Evolutionary conservation across 1,140 invertebrate species (phyloP).

Genomic region (Rhopalosiphum maidis): DNA sequence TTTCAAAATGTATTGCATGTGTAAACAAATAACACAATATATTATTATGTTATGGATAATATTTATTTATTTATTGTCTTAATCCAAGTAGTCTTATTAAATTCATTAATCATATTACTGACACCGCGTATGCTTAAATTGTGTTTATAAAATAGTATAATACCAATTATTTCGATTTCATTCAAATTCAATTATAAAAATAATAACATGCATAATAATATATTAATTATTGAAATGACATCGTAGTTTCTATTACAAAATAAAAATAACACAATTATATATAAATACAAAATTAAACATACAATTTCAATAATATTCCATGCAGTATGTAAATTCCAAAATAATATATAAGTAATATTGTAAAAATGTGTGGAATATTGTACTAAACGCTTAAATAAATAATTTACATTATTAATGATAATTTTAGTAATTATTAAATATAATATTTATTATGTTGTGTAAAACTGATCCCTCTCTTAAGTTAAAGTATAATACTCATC

Average conservation of each 20-base stretch:
- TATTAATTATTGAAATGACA: not conserved
- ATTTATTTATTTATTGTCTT: not conserved
- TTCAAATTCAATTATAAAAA: not conserved
- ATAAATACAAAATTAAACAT: not conserved
- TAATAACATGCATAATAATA: not conserved
- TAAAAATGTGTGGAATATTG: too few relatives aligned
- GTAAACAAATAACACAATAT: not conserved
- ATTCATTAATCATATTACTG: too few relatives aligned
- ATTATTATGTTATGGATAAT: not conserved
- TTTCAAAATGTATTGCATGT: not conserved
- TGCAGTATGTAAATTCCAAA: fast-evolving
- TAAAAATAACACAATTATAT: too few relatives aligned
- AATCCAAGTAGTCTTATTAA: not conserved
- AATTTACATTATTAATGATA: too few relatives aligned
- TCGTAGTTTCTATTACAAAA: not conserved
- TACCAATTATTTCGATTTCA: not conserved
- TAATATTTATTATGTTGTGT: too few relatives aligned
- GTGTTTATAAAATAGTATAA: not conserved
- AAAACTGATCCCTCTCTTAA: too few relatives aligned
- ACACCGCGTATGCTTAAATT: not conserved
- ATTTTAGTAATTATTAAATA: too few relatives aligned
- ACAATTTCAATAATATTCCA: not conserved
- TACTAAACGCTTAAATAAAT: too few relatives aligned
- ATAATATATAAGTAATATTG: not conserved
- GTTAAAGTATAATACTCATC: too few relatives aligned